These are phyloP conservation scores for Acanthosepion lycidas DNA, from an alignment of 2,888 invertebrate species.

Conservation along the genomic window DNA sequence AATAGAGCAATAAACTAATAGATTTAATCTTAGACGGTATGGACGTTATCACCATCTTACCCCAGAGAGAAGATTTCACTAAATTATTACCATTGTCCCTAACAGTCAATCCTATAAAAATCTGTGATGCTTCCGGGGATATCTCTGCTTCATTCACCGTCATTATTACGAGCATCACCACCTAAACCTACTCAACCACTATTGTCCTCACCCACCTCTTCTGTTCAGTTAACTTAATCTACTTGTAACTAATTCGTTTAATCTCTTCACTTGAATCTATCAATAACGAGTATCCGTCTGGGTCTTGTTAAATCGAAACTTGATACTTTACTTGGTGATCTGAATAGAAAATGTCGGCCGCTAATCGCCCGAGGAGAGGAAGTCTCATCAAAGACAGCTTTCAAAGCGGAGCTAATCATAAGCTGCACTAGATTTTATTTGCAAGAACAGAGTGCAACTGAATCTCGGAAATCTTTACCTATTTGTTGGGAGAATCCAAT, in stretches of 20 bases:
- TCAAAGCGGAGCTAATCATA: not conserved
- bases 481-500: no score
- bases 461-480: not conserved
- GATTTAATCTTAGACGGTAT: no score
- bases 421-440: not conserved
- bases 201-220: no score
- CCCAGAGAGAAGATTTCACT: no score
- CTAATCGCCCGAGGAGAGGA: not conserved
- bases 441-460: no score
- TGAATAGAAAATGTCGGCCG: not conserved
- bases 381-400: not conserved
- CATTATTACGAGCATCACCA: not conserved
- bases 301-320: not conserved
- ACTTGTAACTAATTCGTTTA: constrained; percentile 8
- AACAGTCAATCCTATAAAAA: not conserved
- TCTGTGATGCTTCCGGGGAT: not conserved
- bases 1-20: no score
- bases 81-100: no score
- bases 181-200: not conserved
- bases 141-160: not conserved
- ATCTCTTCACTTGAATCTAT: not conserved
- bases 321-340: not conserved
- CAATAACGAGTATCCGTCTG: not conserved
- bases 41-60: no score
- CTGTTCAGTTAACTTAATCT: not conserved